These are phyloP conservation scores for Hyphantria cunea DNA, from an alignment of 1,140 invertebrate genomes.

Conservation along the genomic window DNA sequence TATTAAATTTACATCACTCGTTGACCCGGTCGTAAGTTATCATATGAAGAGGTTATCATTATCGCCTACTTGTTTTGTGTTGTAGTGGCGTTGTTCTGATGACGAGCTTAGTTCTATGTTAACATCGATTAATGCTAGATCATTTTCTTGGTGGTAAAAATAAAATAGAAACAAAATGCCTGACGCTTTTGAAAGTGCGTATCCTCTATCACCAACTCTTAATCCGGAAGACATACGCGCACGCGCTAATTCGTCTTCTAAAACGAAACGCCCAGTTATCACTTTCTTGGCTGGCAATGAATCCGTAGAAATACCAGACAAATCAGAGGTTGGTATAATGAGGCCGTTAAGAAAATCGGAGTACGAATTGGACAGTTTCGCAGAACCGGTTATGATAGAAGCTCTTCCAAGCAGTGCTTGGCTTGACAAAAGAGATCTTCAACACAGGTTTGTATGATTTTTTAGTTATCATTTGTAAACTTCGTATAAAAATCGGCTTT, in stretches of 20 bases:
- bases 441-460: constrained; percentile 82
- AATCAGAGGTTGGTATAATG: constrained; percentile 58
- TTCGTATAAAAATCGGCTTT: no score
- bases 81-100: constrained; percentile 29
- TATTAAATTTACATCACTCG: constrained; percentile 54
- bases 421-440: constrained; percentile 83
- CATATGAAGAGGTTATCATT: constrained; percentile 53
- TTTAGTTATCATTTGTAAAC: no score
- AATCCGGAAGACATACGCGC: constrained; percentile 79
- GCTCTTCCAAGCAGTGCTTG: constrained; percentile 54
- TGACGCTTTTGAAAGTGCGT: constrained; percentile 77
- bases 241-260: constrained; percentile 79
- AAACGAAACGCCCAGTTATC: constrained; percentile 59
- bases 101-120: constrained; percentile 28
- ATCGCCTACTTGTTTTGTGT: no score
- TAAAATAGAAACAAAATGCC: constrained; percentile 46
- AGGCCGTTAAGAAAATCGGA: constrained; percentile 79
- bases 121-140: constrained; percentile 11
- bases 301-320: constrained; percentile 72
- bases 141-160: constrained; percentile 5
- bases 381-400: constrained; percentile 79
- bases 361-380: constrained; percentile 83
- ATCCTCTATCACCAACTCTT: constrained; percentile 75
- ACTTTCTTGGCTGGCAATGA: constrained; percentile 60
- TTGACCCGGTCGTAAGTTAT: constrained; percentile 61